Percentiles rank a stretch among this genome's conserved stretches.
Conservation (phyloP, 1,140 invertebrate species). For the Bursaphelenchus mucronatus region DNA sequence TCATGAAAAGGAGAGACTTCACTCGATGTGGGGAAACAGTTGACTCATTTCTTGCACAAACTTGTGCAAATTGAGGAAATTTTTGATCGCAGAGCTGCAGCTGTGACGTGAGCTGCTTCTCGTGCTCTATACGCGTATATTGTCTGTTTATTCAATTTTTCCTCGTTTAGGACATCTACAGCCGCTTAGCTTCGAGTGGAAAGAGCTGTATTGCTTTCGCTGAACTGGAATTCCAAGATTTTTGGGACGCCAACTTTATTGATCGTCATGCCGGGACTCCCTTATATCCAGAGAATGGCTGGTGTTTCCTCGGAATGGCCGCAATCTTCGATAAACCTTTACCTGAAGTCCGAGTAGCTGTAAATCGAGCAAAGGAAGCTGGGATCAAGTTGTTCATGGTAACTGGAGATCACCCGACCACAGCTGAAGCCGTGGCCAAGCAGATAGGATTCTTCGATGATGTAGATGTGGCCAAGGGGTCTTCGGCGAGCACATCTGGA, state of each 20-base stretch:
- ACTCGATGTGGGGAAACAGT: no score
- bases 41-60: no score
- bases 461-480: not conserved
- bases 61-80: no score
- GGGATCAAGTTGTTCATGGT: slow-evolving; percentile 44
- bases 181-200: slow-evolving; percentile 31
- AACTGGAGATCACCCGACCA: slow-evolving; percentile 45
- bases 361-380: slow-evolving; percentile 24
- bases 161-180: slow-evolving; percentile 35
- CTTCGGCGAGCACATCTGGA: not conserved
- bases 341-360: slow-evolving; percentile 17
- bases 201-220: slow-evolving; percentile 42
- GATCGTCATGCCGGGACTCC: not conserved
- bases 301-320: slow-evolving; percentile 49
- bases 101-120: no score
- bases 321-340: slow-evolving; percentile 31
- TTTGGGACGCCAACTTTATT: slow-evolving; percentile 16
- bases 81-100: no score
- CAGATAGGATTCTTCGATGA: slow-evolving; percentile 31
- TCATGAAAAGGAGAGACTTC: no score
- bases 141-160: not conserved
- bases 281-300: slow-evolving; percentile 24
- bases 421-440: slow-evolving; percentile 37
- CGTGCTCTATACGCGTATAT: no score
- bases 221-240: slow-evolving; percentile 34